Conservation (phyloP, 2,888 invertebrate species). For the Xylota sylvarum region DNA sequence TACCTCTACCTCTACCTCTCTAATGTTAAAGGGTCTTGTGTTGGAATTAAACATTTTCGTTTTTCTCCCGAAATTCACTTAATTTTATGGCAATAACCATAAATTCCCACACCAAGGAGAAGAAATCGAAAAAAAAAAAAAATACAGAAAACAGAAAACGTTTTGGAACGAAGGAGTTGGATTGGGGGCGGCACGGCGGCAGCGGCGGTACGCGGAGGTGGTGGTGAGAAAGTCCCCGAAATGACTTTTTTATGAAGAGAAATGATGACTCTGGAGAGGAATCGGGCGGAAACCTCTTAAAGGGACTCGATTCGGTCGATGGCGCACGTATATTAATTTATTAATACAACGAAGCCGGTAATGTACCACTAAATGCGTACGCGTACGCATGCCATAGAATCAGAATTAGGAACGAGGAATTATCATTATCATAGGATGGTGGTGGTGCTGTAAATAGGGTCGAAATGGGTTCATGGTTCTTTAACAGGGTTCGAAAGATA, state of each 20-base stretch:
- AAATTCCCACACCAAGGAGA: conserved; percentile 60
- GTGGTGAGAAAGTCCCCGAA: conserved; percentile 34
- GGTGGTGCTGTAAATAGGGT: conserved; percentile 1
- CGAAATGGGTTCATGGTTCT: background rate
- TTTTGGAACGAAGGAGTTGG: conserved; percentile 46
- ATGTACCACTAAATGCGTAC: conserved; percentile 61
- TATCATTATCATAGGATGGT: conserved; percentile 1
- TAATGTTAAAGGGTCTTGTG: conserved; percentile 38
- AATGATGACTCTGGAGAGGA: conserved; percentile 19
- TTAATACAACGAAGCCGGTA: conserved; percentile 47
- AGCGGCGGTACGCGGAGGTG: background rate
- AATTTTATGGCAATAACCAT: conserved; percentile 74
- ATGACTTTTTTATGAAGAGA: conserved; percentile 63
- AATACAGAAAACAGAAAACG: conserved; percentile 2
- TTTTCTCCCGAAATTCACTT: conserved; percentile 65
- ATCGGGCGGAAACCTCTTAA: conserved; percentile 5
- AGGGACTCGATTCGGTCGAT: conserved; percentile 23
- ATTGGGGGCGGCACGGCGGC: background rate
- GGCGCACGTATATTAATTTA: conserved; percentile 63
- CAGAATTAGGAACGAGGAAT: conserved; percentile 23
- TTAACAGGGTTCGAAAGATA: background rate
- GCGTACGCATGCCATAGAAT: conserved; percentile 50
- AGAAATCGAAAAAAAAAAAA: background rate
- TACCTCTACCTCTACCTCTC: background rate
- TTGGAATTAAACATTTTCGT: conserved; percentile 59